These are phyloP conservation scores for Diadegma fenestrale DNA, from an alignment of 2,888 invertebrate species.

Conservation along the genomic window DNA sequence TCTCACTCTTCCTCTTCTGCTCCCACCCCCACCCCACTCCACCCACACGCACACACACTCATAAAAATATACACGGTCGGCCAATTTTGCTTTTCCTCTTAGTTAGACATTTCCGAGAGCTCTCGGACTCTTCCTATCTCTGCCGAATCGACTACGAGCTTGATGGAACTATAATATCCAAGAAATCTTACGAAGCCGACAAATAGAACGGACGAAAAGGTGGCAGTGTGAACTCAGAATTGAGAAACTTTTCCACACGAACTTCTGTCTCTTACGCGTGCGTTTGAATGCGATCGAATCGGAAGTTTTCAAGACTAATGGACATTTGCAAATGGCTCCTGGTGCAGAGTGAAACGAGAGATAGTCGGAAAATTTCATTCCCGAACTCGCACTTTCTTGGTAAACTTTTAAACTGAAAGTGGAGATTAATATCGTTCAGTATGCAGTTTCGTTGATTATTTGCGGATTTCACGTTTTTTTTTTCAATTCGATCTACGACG, in stretches of 20 bases:
- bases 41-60: background rate
- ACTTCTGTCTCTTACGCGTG: background rate
- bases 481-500: background rate
- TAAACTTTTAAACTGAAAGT: background rate
- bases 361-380: background rate
- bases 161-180: background rate
- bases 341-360: background rate
- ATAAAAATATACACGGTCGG: background rate
- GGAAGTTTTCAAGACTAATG: background rate
- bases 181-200: constrained; percentile 5
- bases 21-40: background rate
- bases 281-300: background rate
- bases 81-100: background rate
- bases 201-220: constrained; percentile 2
- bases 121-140: background rate
- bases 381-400: background rate
- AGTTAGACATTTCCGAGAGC: background rate
- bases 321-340: no score
- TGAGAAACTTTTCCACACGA: constrained; percentile 1
- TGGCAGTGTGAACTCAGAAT: constrained; percentile 2
- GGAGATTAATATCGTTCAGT: background rate
- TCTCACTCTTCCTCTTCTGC: background rate
- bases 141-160: background rate
- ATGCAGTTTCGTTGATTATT: background rate
- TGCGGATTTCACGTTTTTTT: background rate